phyloP scores from a whole-genome alignment of 2,888 invertebrate species.

The Drosophila mettleri region DNA sequence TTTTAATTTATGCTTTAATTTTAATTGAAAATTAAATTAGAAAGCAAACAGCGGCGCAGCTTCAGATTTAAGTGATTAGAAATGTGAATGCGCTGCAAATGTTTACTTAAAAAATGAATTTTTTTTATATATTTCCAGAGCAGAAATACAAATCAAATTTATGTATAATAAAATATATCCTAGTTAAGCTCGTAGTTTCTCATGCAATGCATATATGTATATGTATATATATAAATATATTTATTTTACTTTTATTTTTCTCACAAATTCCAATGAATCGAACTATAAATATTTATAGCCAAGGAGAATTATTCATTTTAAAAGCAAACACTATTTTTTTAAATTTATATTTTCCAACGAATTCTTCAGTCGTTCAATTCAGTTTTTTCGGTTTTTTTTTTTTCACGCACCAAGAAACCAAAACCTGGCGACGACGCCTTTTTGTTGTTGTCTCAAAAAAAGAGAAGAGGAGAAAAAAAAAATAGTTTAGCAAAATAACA shows the following conservation, averaged over 20 bases:
- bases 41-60: slow-evolving; percentile 27
- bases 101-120: background rate
- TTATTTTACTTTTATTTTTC: background rate
- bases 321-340: slow-evolving; percentile 9
- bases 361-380: slow-evolving; percentile 17
- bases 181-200: background rate
- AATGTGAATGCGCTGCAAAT: background rate
- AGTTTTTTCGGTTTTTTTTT: slow-evolving; percentile 5
- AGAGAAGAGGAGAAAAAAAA: slow-evolving; percentile 3
- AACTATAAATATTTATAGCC: slow-evolving; percentile 4
- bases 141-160: background rate
- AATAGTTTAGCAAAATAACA: slow-evolving; percentile 64
- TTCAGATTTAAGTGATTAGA: background rate
- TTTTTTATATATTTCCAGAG: background rate
- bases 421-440: slow-evolving; percentile 3
- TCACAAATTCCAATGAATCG: slow-evolving; percentile 1
- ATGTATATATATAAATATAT: too few species aligned
- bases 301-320: background rate
- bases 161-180: background rate
- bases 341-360: slow-evolving; percentile 16
- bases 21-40: slow-evolving; percentile 56
- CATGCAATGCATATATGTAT: too few species aligned
- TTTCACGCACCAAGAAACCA: slow-evolving; percentile 1
- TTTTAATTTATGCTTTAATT: slow-evolving; percentile 65
- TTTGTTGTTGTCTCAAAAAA: slow-evolving; percentile 23